Conservation (phyloP, 2,113 vertebrate species). For the Sorex araneus region DNA sequence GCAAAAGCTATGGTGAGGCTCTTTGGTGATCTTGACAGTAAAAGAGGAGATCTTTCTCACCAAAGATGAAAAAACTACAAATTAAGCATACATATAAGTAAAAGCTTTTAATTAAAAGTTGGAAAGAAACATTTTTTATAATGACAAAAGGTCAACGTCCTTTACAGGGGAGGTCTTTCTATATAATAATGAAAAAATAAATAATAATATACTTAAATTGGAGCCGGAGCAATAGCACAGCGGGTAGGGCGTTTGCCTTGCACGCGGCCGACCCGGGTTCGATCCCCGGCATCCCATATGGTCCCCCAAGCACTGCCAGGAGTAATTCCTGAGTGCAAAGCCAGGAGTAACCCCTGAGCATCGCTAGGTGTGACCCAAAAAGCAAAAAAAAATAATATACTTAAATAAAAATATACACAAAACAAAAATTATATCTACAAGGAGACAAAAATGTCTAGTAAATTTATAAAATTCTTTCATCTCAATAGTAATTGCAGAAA, state of each 20-base stretch:
- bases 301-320: too few species aligned
- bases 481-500: not conserved
- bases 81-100: not conserved
- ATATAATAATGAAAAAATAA: slow-evolving; percentile 3
- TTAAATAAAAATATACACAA: not conserved
- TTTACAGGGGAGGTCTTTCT: slow-evolving; percentile 13
- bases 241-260: too few species aligned
- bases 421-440: slow-evolving; percentile 15
- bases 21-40: not conserved
- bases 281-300: too few species aligned
- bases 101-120: not conserved
- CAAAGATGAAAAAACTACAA: not conserved
- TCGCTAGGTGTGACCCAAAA: too few species aligned
- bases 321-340: too few species aligned
- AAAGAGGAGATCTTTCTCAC: not conserved
- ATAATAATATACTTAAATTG: too few species aligned
- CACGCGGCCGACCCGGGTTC: too few species aligned
- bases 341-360: too few species aligned
- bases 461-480: not conserved
- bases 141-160: not conserved
- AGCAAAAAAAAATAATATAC: too few species aligned
- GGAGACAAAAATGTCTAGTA: slow-evolving; percentile 38
- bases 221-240: too few species aligned
- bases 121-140: not conserved
- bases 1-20: not conserved